A percentile compares a stretch with the other conserved stretches of the same genome.
These are phyloP conservation scores for human DNA, from an alignment of 2,113 vertebrate species.

Conservation along the genomic window DNA sequence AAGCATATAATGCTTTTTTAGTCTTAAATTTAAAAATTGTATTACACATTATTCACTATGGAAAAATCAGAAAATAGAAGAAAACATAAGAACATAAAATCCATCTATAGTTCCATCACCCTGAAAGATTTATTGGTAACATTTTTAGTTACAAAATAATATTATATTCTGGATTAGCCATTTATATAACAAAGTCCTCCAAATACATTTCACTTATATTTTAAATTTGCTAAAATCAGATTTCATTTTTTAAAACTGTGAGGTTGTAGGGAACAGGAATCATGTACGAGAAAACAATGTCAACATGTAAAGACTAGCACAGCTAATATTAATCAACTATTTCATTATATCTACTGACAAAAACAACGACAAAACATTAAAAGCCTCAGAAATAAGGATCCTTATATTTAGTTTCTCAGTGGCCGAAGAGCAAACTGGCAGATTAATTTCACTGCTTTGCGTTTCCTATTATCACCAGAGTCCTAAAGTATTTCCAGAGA, in stretches of 20 bases:
- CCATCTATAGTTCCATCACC: not conserved
- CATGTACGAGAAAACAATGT: not conserved
- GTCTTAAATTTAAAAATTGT: not conserved
- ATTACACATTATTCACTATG: not conserved
- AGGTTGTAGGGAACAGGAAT: not conserved
- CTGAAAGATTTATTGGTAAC: not conserved
- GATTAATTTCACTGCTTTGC: not conserved
- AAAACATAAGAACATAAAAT: not conserved
- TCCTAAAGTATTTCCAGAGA: not conserved
- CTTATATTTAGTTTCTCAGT: not conserved
- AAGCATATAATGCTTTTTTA: not conserved
- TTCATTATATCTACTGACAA: not conserved
- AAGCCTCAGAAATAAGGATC: not conserved
- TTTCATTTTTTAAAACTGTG: not conserved
- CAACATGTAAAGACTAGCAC: not conserved
- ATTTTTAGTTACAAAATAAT: not conserved
- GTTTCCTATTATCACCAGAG: not conserved
- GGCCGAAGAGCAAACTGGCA: not conserved
- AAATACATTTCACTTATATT: not conserved
- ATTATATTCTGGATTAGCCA: not conserved
- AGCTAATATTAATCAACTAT: not conserved
- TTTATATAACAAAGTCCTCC: not conserved
- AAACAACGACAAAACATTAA: not conserved
- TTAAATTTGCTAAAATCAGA: constrained; percentile 25
- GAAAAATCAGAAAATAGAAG: not conserved